phyloP scores from a whole-genome alignment of 2,888 invertebrate genomes.

The Callyntrura guangdongensis region DNA sequence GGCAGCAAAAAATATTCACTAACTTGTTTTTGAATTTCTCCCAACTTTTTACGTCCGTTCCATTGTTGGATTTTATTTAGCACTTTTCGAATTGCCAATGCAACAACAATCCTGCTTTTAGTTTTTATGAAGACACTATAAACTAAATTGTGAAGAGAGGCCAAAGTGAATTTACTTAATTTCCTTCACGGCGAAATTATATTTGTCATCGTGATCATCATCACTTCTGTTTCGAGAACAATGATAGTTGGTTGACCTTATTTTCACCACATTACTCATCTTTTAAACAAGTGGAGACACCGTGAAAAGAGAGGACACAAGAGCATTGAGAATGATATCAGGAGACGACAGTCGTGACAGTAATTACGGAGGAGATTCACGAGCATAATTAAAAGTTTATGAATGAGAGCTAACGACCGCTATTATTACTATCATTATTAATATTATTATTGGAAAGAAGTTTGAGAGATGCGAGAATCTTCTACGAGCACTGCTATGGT shows the following conservation, averaged over 20 bases:
- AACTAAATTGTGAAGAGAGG: no score
- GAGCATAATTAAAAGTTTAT: constrained; percentile 39
- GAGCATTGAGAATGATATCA: not conserved
- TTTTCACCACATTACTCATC: not conserved
- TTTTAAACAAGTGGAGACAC: not conserved
- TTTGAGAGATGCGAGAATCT: not conserved
- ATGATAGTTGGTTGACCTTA: not conserved
- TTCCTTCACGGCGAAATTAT: no score
- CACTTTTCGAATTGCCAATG: no score
- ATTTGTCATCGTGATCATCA: no score
- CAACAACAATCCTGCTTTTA: no score
- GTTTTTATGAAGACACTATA: no score
- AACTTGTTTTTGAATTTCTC: no score
- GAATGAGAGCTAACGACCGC: not conserved
- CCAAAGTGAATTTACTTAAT: no score
- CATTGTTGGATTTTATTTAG: no score
- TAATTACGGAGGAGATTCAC: not conserved
- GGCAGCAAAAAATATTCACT: no score
- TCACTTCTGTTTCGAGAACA: not conserved
- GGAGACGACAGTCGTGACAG: not conserved
- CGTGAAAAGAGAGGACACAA: not conserved
- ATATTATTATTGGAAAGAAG: not conserved
- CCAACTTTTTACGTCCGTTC: no score
- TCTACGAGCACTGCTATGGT: not conserved
- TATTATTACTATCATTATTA: no score